Evolutionary conservation across 2,797 vertebrate species (phyloP).

Genomic region (Myripristis jacobus): DNA sequence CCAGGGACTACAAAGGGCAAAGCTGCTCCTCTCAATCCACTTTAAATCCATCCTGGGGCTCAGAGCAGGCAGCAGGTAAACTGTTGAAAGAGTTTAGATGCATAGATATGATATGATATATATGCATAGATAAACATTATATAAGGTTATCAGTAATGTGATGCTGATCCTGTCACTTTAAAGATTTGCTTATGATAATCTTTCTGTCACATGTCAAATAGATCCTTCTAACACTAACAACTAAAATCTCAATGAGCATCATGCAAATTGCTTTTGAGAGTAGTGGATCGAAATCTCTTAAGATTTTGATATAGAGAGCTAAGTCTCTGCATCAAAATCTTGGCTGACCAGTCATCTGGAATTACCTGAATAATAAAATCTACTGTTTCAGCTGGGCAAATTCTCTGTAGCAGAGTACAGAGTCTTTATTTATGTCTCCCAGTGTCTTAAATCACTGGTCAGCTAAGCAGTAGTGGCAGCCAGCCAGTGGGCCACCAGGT

Average conservation of each 20-base stretch:
- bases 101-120: background rate
- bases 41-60: background rate
- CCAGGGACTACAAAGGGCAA: conserved; percentile 51
- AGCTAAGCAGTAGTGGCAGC: background rate
- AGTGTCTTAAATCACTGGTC: background rate
- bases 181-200: too few relatives aligned
- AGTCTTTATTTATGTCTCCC: background rate
- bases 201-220: background rate
- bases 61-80: conserved; percentile 46
- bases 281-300: background rate
- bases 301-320: background rate
- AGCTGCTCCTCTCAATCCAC: conserved; percentile 51
- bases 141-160: conserved; percentile 15
- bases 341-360: background rate
- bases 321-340: background rate
- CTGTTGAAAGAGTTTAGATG: conserved; percentile 27
- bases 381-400: background rate
- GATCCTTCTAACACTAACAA: background rate
- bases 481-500: conserved; percentile 20
- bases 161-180: conserved; percentile 11
- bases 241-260: background rate
- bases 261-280: background rate
- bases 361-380: background rate
- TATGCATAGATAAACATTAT: conserved; percentile 15
- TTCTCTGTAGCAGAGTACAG: background rate